phyloP scores from a whole-genome alignment of 2,888 invertebrate genomes.

The Lycaena phlaeas region DNA sequence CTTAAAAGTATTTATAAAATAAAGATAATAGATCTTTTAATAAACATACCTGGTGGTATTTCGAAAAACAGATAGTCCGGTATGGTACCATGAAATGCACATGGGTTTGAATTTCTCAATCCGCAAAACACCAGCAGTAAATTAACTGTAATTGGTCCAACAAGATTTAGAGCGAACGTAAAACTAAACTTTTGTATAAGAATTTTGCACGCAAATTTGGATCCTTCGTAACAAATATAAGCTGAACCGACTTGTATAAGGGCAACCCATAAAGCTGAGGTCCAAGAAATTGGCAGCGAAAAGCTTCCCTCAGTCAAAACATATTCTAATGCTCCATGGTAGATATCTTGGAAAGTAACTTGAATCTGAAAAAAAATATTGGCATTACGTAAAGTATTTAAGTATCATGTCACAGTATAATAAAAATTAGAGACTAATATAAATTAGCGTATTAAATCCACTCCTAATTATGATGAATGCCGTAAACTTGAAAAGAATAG shows the following conservation, averaged over 20 bases:
- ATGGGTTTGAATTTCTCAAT: conserved; percentile 76
- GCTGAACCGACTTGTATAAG: conserved; percentile 78
- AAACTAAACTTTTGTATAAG: conserved; percentile 91
- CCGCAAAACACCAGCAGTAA: conserved; percentile 79
- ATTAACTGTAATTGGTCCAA: conserved; percentile 81
- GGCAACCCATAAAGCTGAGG: conserved; percentile 73
- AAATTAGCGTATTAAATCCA: no score
- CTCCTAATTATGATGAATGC: no score
- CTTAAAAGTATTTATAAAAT: no score
- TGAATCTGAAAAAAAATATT: conserved; percentile 55
- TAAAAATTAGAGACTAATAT: no score
- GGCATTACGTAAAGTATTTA: no score
- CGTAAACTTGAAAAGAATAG: no score
- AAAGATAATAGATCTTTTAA: no score
- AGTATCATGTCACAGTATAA: no score
- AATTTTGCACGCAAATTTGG: conserved; percentile 90
- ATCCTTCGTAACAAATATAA: conserved; percentile 77
- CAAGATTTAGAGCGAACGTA: conserved; percentile 85
- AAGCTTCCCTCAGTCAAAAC: conserved; percentile 40
- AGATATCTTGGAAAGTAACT: conserved; percentile 44
- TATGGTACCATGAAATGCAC: conserved; percentile 76
- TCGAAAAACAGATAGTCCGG: conserved; percentile 91
- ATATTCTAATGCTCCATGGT: conserved; percentile 46
- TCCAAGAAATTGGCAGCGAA: conserved; percentile 36
- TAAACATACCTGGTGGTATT: conserved; percentile 75